These are phyloP conservation scores for Chaetogeoica ovagalla DNA, from an alignment of 2,888 invertebrate species.

Conservation along the genomic window DNA sequence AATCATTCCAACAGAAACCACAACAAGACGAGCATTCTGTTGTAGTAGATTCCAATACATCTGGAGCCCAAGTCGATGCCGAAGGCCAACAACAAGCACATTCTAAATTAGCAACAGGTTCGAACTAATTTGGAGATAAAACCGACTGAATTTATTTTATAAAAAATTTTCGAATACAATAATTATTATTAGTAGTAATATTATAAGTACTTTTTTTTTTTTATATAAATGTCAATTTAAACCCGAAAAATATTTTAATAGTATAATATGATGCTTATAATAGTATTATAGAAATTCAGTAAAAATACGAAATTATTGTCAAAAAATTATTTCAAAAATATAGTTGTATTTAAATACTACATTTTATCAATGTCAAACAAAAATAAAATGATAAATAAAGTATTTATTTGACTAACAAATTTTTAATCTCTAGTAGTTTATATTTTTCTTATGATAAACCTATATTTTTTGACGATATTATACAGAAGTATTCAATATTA, in stretches of 20 bases:
- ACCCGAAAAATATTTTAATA: slow-evolving; percentile 1
- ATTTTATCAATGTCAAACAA: slow-evolving; percentile 30
- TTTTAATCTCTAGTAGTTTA: not conserved
- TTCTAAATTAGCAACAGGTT: slow-evolving; percentile 49
- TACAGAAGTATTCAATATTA: no score
- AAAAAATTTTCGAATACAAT: slow-evolving; percentile 26
- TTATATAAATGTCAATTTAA: slow-evolving; percentile 14
- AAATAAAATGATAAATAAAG: slow-evolving; percentile 12
- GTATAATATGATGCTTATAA: not conserved
- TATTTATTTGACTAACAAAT: slow-evolving; percentile 25
- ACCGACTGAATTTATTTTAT: slow-evolving; percentile 49
- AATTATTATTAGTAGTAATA: slow-evolving; percentile 6
- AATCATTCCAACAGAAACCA: slow-evolving; percentile 41
- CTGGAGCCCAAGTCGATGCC: slow-evolving; percentile 9
- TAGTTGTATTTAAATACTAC: slow-evolving; percentile 21
- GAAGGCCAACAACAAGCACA: slow-evolving; percentile 27
- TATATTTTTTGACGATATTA: no score
- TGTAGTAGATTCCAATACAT: slow-evolving; percentile 18
- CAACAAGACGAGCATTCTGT: slow-evolving; percentile 40
- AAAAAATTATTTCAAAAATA: slow-evolving; percentile 37
- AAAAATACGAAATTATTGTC: slow-evolving; percentile 36
- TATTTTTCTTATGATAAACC: not conserved
- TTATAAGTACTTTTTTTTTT: not conserved
- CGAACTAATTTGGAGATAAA: slow-evolving; percentile 47
- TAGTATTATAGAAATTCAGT: slow-evolving; percentile 14